phyloP scores from a whole-genome alignment of 2,113 vertebrate genomes.

The human (Homo sapiens) region GRCh38 chr1:89463501-89464000 shows the following conservation, averaged over 20 bases:
- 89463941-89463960: neutral
- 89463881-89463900: neutral
- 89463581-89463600: neutral
- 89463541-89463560: no score
- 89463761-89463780: neutral
- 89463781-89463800: neutral
- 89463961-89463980: neutral
- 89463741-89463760: neutral
- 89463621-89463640: neutral
- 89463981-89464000: neutral
- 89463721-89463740: neutral
- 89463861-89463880: neutral
- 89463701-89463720: neutral
- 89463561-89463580: neutral
- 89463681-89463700: neutral
- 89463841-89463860: neutral
- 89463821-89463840: neutral
- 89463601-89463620: neutral
- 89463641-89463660: neutral
- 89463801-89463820: neutral
- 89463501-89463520: neutral
- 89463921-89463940: neutral
- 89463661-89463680: neutral
- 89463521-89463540: neutral
- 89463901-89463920: no score